Base-by-base conservation (phyloP, 2,113 vertebrate species). In the Phyllostomus hastatus region DNA sequence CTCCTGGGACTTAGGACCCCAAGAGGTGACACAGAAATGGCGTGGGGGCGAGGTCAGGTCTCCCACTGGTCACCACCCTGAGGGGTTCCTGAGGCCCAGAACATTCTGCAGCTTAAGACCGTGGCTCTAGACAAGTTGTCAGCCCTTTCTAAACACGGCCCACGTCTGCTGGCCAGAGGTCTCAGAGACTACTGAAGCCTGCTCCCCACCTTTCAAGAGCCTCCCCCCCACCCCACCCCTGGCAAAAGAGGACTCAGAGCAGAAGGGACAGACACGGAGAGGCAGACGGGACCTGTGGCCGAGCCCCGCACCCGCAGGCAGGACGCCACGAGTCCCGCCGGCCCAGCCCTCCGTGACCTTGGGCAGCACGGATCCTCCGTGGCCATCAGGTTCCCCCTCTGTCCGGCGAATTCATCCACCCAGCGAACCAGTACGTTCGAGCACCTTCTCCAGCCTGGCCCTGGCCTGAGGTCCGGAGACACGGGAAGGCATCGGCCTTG, bases 341-440 rank as follows among this genome's bases (percentile, higher is more conserved):
- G 20, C 31, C 69, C 50, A 61, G 12, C 79, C 84, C 50, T 46
- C 86, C 57, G 48, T 94, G 94, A 96, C 96, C 95, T 96, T 97
- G 78, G 80, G 59, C 84, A 78, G 38, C 54, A 64, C n/a, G 43
- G 95, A 90, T 57, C 80, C 92, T 76, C 26, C 54, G 16, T 54
- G 8, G 64, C 50, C 64, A 46, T 46, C 31, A 76, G 69, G 12
- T 64, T 91, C 41, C 61, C 52, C 43, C 54, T 82, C 59, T 91
- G 48, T 59, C 50, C 28, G n/a, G 81, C 52, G 64, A 69, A 46
- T 59, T 84, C 78, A 16, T 48, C 54, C 57, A 28, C 73, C 93
- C 50, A 35, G 50, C 10, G 38, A 46, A 26, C 81, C 41, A 7
- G 48, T 9, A 0, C 69, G 66, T 81, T 20, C 88, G n/a, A 87